Evolutionary conservation across 2,888 invertebrate genomes (phyloP).

Genomic region (Agrilus cyanescens): DNA sequence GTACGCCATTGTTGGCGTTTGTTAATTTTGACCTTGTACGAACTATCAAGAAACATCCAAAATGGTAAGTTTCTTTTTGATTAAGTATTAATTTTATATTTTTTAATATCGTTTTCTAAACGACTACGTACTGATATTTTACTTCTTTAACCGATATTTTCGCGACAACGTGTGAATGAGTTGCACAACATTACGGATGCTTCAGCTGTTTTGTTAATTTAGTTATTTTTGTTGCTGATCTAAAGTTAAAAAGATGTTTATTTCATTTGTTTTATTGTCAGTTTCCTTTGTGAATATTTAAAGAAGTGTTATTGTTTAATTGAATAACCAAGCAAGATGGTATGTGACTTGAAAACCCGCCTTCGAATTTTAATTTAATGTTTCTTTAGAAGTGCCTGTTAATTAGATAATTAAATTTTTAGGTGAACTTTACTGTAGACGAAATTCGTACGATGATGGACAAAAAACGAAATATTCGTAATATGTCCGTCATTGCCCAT

Average conservation of each 20-base stretch:
- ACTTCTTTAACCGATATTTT: not conserved
- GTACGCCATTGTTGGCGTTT: constrained; percentile 85
- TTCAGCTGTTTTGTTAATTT: constrained; percentile 1
- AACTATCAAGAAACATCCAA: constrained; percentile 75
- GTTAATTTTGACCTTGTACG: constrained; percentile 57
- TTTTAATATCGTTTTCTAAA: constrained; percentile 2
- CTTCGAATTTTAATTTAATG: not conserved
- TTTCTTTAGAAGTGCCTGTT: not conserved
- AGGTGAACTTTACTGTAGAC: constrained; percentile 99
- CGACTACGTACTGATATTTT: constrained; percentile 6
- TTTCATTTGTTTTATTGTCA: too few relatives aligned
- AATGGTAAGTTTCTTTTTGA: constrained; percentile 50
- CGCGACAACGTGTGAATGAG: constrained; percentile 9
- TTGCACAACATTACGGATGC: constrained; percentile 36
- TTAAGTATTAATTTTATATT: not conserved
- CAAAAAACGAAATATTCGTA: constrained; percentile 98
- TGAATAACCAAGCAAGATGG: too few relatives aligned
- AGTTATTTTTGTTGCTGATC: too few relatives aligned
- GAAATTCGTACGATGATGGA: constrained; percentile 99
- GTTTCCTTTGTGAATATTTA: too few relatives aligned
- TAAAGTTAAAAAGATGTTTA: too few relatives aligned
- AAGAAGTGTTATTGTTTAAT: too few relatives aligned
- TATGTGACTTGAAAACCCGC: not conserved
- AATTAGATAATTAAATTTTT: constrained; percentile 16
- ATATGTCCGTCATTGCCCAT: constrained; percentile 99